phyloP scores from a whole-genome alignment of 2,888 invertebrate species.

The Chrysina gloriosa region DNA sequence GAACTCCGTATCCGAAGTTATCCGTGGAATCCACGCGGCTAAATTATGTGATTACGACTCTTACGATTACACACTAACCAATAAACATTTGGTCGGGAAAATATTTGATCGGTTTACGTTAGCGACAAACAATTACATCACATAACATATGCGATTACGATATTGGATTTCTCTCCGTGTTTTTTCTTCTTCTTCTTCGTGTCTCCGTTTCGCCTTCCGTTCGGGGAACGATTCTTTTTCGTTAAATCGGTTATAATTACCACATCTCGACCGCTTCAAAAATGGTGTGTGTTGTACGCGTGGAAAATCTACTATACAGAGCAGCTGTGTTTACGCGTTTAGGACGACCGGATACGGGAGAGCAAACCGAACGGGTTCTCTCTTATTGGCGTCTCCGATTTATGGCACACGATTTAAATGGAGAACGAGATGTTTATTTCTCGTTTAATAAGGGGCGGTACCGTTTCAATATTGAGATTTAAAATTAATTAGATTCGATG shows the following conservation, averaged over 20 bases:
- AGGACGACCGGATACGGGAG: conserved; percentile 9
- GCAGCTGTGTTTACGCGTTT: conserved; percentile 30
- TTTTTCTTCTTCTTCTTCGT: background rate
- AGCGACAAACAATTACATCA: conserved; percentile 36
- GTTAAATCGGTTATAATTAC: conserved; percentile 15
- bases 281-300: background rate
- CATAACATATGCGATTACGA: conserved; percentile 28
- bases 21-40: conserved; percentile 15
- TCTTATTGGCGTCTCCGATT: background rate
- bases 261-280: background rate
- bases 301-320: background rate
- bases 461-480: background rate
- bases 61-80: background rate
- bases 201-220: background rate
- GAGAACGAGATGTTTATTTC: conserved; percentile 3
- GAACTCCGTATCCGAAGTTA: background rate
- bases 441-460: background rate
- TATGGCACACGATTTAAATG: conserved; percentile 17
- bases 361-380: conserved; percentile 14
- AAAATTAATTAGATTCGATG: conserved; percentile 11
- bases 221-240: background rate
- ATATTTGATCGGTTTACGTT: conserved; percentile 31
- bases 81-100: background rate
- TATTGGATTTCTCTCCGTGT: conserved; percentile 2
- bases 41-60: conserved; percentile 16